A percentile compares a stretch with the other conserved stretches of the same genome.
Conservation (phyloP, 2,113 vertebrate species). For the Rostratula benghalensis region DNA sequence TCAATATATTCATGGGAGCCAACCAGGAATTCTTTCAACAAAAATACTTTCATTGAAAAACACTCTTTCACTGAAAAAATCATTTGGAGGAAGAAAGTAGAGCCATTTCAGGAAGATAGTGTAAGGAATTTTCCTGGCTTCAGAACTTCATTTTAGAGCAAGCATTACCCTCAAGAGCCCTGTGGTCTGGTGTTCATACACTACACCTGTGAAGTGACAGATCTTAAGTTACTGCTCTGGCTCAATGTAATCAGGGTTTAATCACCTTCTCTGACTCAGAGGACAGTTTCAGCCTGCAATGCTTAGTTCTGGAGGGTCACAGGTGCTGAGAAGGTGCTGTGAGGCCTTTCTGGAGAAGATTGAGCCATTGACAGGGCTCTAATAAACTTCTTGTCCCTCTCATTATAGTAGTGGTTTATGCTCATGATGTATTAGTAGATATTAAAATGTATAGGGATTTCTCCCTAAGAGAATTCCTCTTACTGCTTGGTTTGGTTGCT, state of each 20-base stretch:
- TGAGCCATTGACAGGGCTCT: neutral
- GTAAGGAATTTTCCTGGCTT: neutral
- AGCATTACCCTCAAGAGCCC: fast-evolving
- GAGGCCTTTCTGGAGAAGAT: neutral
- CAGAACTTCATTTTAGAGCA: neutral
- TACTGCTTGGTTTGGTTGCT: neutral
- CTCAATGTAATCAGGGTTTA: neutral
- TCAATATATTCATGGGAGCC: neutral
- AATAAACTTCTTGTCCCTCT: neutral
- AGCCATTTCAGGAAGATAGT: neutral
- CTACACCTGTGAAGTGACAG: neutral
- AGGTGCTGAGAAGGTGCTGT: neutral
- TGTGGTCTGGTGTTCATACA: neutral
- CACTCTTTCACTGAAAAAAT: neutral
- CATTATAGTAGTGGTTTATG: neutral
- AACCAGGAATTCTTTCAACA: neutral
- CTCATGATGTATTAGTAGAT: neutral
- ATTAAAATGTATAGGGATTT: neutral
- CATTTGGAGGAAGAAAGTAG: neutral
- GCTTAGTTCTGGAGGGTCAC: neutral
- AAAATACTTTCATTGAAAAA: neutral
- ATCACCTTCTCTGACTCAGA: neutral
- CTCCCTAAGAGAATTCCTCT: neutral
- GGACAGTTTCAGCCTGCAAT: fast-evolving
- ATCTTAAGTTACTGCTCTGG: neutral